Base-by-base conservation (phyloP, 2,113 vertebrate species). In the Equus quagga region DNA sequence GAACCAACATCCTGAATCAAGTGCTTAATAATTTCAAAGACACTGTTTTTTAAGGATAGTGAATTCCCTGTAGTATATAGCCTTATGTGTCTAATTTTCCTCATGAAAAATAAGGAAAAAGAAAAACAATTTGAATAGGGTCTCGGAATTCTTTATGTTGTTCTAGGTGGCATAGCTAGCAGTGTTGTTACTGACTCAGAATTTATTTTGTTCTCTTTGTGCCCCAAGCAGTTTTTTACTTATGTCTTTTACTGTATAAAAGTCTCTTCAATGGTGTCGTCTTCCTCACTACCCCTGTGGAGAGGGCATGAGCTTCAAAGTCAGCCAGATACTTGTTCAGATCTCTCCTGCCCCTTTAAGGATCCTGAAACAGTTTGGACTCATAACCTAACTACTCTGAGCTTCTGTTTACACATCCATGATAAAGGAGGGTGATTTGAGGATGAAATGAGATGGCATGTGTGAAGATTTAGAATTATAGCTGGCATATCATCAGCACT, bases 1-100 rank as follows among this genome's bases (percentile, higher is more conserved):
- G 1, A 80, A 62, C 5, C 8, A 81, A 3, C n/a, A 89, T 70
- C 23, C 28, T 88, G 49, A 95, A 90, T 73, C 33, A 56, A 75
- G 24, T 90, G 28, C 60, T 93, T 84, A 64, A 44, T 90, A 73
- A 82, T 15, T 90, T 94, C 58, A 78, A 56, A 95, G 31, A 24
- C 5, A 62, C 1, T 51, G 17, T 89, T 12, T 93, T 85, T 51
- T 84, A 82, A 85, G 23, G 8, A 49, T 31, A 70, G 44, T 64
- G 60, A 78, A 75, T 81, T 80, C 19, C 36, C 13, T 85, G 56
- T 60, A 33, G 51, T 33, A 73, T 49, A 21, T 44, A 78, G 76
- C 10, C 2, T 69, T 75, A 2, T 85, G 9, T 65, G 24, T 73
- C 58, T 91, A 64, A 46, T 89, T 75, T 56, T 82, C 14, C 56